phyloP scores from a whole-genome alignment of 1,140 invertebrate species.

The Drosophila suzukii region DNA sequence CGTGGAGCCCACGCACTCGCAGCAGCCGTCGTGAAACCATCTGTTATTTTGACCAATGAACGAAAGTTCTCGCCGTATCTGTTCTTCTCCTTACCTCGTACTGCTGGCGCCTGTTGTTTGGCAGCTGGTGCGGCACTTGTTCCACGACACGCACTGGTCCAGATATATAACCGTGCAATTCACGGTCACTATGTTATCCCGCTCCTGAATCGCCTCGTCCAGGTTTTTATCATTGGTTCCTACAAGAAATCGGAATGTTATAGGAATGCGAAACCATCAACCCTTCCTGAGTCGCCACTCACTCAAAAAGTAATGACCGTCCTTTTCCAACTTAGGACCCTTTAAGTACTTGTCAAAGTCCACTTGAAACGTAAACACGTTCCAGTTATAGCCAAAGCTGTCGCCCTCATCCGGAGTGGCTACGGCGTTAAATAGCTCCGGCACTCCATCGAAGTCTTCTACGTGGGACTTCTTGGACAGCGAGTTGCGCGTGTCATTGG shows the following conservation, averaged over 20 bases:
- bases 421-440: conserved; percentile 92
- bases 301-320: conserved; percentile 77
- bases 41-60: conserved; percentile 75
- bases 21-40: conserved; percentile 98
- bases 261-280: not conserved
- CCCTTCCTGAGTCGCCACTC: conserved; percentile 18
- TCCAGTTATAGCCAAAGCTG: conserved; percentile 87
- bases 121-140: conserved; percentile 88
- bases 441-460: conserved; percentile 92
- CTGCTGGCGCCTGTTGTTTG: conserved; percentile 80
- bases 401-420: conserved; percentile 87
- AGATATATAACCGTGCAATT: conserved; percentile 98
- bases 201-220: conserved; percentile 80
- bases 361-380: conserved; percentile 91
- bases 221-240: conserved; percentile 71
- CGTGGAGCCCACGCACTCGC: conserved; percentile 95
- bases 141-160: conserved; percentile 94
- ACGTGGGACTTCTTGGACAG: conserved; percentile 93
- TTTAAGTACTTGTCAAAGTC: conserved; percentile 86
- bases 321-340: conserved; percentile 77
- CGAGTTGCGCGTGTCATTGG: conserved; percentile 89
- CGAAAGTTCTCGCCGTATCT: not conserved
- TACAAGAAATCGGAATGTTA: not conserved
- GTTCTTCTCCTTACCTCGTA: conserved; percentile 60
- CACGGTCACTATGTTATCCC: conserved; percentile 87